Percentiles rank a stretch among this genome's conserved stretches.
Evolutionary conservation across 2,888 invertebrate genomes (phyloP).

Genomic region (Synergus itoensis): DNA sequence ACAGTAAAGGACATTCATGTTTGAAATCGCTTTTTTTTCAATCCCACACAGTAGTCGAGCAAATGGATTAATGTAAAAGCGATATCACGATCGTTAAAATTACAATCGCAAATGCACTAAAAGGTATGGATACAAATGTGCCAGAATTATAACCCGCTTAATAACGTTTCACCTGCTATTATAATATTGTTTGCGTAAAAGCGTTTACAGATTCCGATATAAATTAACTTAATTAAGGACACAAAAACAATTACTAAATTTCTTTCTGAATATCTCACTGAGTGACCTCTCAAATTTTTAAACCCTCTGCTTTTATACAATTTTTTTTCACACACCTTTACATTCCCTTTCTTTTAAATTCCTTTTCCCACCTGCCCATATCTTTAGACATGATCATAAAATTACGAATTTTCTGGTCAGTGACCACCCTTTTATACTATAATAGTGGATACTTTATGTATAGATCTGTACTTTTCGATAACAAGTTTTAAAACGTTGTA

Average conservation of each 20-base stretch:
- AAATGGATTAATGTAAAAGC: conserved; percentile 33
- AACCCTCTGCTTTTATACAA: too few relatives aligned
- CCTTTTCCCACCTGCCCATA: too few relatives aligned
- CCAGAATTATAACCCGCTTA: conserved; percentile 27
- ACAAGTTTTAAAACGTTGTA: too few relatives aligned
- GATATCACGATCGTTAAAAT: conserved; percentile 37
- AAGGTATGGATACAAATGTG: conserved; percentile 25
- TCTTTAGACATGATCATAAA: too few relatives aligned
- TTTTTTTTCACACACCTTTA: too few relatives aligned
- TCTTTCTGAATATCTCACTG: neutral
- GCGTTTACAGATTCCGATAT: neutral
- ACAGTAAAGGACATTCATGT: conserved; percentile 27
- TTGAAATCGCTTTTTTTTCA: conserved; percentile 33
- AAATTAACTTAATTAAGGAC: neutral
- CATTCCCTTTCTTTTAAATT: too few relatives aligned
- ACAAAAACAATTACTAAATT: neutral
- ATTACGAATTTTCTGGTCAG: too few relatives aligned
- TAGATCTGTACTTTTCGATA: too few relatives aligned
- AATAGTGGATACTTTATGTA: too few relatives aligned
- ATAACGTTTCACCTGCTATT: neutral
- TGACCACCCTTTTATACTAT: too few relatives aligned
- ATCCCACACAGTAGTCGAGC: conserved; percentile 11
- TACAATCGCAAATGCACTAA: conserved; percentile 34
- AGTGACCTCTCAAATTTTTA: neutral
- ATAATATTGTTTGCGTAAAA: conserved; percentile 25